Percentiles rank a stretch among this genome's conserved stretches.
Evolutionary conservation across 2,797 vertebrate species (phyloP).

Genomic region (Erithacus rubecula): DNA sequence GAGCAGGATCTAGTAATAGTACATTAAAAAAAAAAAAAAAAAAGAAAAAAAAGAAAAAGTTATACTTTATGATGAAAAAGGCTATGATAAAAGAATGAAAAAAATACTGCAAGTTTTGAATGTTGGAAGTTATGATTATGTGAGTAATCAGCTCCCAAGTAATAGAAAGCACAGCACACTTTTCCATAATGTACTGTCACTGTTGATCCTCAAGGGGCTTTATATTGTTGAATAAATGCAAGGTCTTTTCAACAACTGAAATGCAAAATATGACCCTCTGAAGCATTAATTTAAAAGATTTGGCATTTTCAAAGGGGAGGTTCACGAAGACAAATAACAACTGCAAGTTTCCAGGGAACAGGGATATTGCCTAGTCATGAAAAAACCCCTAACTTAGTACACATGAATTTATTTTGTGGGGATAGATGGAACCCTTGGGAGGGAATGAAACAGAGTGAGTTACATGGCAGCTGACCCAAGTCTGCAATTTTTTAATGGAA

Average conservation of each 20-base stretch:
- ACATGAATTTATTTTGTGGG: conserved; percentile 42
- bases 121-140: conserved; percentile 10
- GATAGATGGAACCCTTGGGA: conserved; percentile 56
- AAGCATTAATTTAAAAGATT: conserved; percentile 66
- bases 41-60: background rate
- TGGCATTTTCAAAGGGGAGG: conserved; percentile 56
- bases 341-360: conserved; percentile 48
- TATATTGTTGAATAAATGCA: conserved; percentile 38
- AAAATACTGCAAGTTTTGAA: background rate
- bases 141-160: background rate
- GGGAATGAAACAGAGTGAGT: background rate
- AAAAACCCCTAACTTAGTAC: conserved; percentile 20
- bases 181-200: background rate
- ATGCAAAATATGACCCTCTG: conserved; percentile 61
- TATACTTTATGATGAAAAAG: background rate
- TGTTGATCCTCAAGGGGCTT: conserved; percentile 30
- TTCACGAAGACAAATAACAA: conserved; percentile 55
- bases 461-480: conserved; percentile 36
- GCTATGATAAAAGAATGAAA: background rate
- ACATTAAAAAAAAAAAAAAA: background rate
- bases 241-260: conserved; percentile 59
- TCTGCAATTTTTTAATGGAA: conserved; percentile 40
- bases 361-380: conserved; percentile 52
- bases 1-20: background rate
- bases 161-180: conserved; percentile 22